Evolutionary conservation across 2,113 vertebrate genomes (phyloP).

Genomic region (Sceloporus tristichus): DNA sequence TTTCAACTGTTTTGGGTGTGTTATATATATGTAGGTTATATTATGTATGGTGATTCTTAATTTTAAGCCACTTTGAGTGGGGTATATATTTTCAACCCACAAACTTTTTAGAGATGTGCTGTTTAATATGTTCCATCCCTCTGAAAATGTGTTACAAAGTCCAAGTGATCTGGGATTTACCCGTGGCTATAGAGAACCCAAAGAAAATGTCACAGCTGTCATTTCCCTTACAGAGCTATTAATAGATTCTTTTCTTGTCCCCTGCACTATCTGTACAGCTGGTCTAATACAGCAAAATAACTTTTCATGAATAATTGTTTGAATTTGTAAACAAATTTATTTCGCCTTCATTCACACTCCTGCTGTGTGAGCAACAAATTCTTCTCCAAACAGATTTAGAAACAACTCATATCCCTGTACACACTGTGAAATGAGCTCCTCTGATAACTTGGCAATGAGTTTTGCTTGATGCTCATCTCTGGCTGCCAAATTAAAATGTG

Average conservation of each 20-base stretch:
- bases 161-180: conserved; percentile 35
- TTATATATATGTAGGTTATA: background rate
- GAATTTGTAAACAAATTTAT: conserved; percentile 42
- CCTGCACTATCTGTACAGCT: conserved; percentile 32
- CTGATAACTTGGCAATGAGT: background rate
- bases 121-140: background rate
- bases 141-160: conserved; percentile 24
- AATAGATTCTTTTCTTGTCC: conserved; percentile 51
- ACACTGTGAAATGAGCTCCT: background rate
- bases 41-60: background rate
- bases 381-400: conserved; percentile 20
- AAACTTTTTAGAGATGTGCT: background rate
- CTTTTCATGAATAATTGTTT: conserved; percentile 51
- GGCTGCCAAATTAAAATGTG: conserved; percentile 22
- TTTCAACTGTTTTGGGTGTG: background rate
- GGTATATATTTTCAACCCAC: background rate
- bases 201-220: conserved; percentile 34
- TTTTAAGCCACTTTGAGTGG: background rate
- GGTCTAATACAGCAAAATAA: conserved; percentile 42
- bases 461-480: background rate
- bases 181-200: conserved; percentile 39
- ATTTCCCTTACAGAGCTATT: conserved; percentile 36
- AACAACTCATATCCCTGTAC: background rate
- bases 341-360: conserved; percentile 46
- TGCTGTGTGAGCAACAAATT: background rate